Conservation (phyloP, 2,888 invertebrate species). For the Chymomyza amoena region DNA sequence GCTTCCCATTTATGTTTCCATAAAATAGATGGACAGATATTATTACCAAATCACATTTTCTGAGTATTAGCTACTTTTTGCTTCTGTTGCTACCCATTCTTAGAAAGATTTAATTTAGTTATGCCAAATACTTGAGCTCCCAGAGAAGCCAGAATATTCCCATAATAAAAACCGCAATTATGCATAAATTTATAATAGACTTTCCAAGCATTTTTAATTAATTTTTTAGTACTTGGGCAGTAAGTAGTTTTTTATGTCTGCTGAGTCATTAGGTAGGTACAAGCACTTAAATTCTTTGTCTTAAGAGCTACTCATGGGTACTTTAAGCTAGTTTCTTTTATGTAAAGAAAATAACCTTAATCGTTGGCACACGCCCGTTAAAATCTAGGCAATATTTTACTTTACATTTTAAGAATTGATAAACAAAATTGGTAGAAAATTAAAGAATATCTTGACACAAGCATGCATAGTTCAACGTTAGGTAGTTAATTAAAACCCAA, state of each 20-base stretch:
- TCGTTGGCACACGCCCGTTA: neutral
- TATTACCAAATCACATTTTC: no score
- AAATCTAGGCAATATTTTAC: neutral
- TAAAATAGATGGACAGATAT: no score
- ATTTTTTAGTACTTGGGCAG: neutral
- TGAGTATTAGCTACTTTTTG: no score
- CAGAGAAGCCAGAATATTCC: neutral
- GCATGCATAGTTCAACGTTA: neutral
- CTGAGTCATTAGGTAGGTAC: neutral
- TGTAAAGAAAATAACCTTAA: neutral
- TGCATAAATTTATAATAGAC: neutral
- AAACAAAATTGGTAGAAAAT: neutral
- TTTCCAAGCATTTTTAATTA: neutral
- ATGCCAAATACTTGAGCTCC: no score
- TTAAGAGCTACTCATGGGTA: neutral
- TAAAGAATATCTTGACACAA: neutral
- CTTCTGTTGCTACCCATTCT: no score
- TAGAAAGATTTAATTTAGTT: no score
- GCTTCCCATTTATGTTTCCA: no score
- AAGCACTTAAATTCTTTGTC: neutral
- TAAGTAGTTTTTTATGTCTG: neutral
- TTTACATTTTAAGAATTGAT: neutral
- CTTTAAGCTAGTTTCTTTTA: neutral
- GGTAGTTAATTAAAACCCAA: neutral
- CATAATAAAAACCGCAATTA: neutral